Evolutionary conservation across 2,797 vertebrate genomes (phyloP).

Genomic region (Argyrosomus regius): DNA sequence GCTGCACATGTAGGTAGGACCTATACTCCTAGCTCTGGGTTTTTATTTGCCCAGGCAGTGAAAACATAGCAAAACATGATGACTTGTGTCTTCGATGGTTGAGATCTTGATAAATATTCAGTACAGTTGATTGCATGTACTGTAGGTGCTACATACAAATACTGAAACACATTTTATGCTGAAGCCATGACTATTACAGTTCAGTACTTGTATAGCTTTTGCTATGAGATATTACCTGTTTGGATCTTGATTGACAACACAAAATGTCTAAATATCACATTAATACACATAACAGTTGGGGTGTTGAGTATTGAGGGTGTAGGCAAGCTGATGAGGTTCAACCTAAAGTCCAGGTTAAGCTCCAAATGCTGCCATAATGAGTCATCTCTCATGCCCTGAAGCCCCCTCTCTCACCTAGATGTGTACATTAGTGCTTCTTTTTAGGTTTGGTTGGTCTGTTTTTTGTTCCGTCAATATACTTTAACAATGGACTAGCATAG

Average conservation of each 20-base stretch:
- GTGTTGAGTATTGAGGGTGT: neutral
- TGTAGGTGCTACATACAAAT: neutral
- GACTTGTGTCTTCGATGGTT: slow-evolving; percentile 3
- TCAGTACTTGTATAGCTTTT: neutral
- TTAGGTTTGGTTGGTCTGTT: too few relatives aligned
- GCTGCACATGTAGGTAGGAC: neutral
- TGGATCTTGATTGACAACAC: neutral
- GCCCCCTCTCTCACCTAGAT: too few relatives aligned
- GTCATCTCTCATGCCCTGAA: neutral
- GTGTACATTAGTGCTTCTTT: too few relatives aligned
- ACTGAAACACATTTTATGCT: neutral
- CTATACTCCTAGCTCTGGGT: too few relatives aligned
- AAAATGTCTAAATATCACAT: neutral
- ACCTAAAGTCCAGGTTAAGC: neutral
- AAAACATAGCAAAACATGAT: neutral
- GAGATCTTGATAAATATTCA: slow-evolving; percentile 28
- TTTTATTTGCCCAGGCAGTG: neutral
- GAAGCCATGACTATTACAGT: neutral
- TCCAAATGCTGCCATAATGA: neutral
- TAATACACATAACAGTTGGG: neutral
- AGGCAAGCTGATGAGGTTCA: neutral
- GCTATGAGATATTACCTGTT: neutral
- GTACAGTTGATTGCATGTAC: neutral
- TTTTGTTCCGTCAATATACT: too few relatives aligned
- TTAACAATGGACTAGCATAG: neutral